Conservation (phyloP, 2,113 vertebrate genomes). For the Amblyopsis rosae region DNA sequence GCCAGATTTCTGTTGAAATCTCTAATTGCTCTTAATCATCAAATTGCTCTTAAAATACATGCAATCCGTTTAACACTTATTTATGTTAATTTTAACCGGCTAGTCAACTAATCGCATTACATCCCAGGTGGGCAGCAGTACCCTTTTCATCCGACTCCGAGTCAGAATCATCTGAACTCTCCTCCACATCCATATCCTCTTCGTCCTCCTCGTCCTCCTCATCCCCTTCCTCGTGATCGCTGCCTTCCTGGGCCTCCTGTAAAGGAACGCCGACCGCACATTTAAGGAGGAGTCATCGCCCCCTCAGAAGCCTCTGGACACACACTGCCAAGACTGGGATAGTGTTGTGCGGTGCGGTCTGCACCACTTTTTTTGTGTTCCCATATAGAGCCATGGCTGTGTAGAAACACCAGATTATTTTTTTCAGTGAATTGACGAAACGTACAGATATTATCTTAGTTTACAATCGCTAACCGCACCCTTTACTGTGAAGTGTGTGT, state of each 20-base stretch:
- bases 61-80: not conserved
- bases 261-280: not conserved
- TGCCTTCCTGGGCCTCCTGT: conserved; percentile 84
- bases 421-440: not conserved
- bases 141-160: conserved; percentile 96
- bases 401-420: too few species aligned
- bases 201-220: conserved; percentile 94
- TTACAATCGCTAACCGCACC: not conserved
- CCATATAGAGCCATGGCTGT: too few species aligned
- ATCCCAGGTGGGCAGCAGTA: conserved; percentile 34
- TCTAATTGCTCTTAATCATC: too few species aligned
- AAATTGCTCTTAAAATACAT: too few species aligned
- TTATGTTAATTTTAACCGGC: not conserved
- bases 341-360: too few species aligned
- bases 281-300: not conserved
- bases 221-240: conserved; percentile 88
- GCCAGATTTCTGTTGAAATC: too few species aligned
- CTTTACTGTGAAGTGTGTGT: not conserved
- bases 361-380: too few species aligned
- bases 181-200: conserved; percentile 90
- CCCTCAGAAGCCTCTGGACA: too few species aligned
- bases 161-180: conserved; percentile 95
- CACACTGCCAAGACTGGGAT: too few species aligned
- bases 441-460: not conserved
- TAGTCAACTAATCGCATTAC: too few species aligned